Conservation (phyloP, 1,140 invertebrate genomes). For the Heliconius melpomene region DNA sequence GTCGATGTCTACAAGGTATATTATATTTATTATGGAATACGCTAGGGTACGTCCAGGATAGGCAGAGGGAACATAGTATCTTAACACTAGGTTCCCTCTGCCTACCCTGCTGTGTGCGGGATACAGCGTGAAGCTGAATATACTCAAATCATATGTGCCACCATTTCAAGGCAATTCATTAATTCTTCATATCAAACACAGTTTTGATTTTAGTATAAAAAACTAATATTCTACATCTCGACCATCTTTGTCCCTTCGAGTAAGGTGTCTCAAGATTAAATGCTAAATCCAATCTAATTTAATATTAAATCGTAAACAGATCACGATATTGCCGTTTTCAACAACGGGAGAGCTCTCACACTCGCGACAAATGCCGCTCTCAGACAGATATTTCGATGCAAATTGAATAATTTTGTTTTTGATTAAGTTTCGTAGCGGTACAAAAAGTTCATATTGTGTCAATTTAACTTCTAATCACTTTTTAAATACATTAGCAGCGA, state of each 20-base stretch:
- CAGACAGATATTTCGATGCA: constrained; percentile 52
- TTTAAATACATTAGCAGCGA: constrained; percentile 78
- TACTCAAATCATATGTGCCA: not conserved
- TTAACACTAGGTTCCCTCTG: too few species aligned
- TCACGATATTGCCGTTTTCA: constrained; percentile 1
- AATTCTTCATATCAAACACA: not conserved
- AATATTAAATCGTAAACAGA: constrained; percentile 24
- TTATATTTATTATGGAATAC: not conserved
- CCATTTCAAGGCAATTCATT: not conserved
- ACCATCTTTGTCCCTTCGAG: not conserved
- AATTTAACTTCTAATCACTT: constrained; percentile 80
- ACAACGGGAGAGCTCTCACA: not conserved
- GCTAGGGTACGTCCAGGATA: not conserved
- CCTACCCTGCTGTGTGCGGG: too few species aligned
- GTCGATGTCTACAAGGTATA: not conserved
- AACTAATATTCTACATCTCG: not conserved
- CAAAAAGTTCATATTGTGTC: constrained; percentile 81
- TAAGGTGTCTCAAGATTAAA: not conserved
- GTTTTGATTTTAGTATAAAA: not conserved
- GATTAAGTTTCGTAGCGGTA: constrained; percentile 64
- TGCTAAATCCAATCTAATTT: not conserved
- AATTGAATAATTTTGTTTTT: constrained; percentile 77
- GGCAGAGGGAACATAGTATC: too few species aligned
- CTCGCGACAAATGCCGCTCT: constrained; percentile 16
- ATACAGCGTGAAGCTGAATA: too few species aligned